Conservation (phyloP, 2,888 invertebrate species). For the Fragum fragum region DNA sequence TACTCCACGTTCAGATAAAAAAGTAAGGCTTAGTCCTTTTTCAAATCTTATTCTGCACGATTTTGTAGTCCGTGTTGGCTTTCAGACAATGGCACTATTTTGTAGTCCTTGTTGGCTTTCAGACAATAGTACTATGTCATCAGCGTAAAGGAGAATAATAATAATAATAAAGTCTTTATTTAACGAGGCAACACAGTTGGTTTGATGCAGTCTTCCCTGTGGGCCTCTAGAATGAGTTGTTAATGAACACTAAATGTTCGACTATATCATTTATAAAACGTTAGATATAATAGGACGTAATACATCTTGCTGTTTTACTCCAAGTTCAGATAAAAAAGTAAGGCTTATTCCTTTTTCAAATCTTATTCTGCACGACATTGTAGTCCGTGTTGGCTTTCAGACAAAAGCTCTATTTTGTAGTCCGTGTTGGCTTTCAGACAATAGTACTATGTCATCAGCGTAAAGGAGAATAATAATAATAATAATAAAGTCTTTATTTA, state of each 20-base stretch:
- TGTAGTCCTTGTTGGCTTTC: too few species aligned
- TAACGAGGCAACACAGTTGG: slow-evolving; percentile 17
- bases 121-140: too few species aligned
- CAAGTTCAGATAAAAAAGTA: neutral
- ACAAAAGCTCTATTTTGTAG: slow-evolving; percentile 31
- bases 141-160: too few species aligned
- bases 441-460: slow-evolving; percentile 37
- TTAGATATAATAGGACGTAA: slow-evolving; percentile 30
- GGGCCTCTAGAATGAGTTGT: neutral
- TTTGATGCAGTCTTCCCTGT: neutral
- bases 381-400: slow-evolving; percentile 19
- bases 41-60: too few species aligned
- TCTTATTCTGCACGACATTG: too few species aligned
- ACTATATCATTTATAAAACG: slow-evolving; percentile 30
- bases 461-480: too few species aligned
- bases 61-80: too few species aligned
- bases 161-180: too few species aligned
- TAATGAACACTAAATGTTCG: neutral
- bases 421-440: slow-evolving; percentile 27
- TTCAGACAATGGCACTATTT: too few species aligned
- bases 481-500: too few species aligned
- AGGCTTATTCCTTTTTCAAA: slow-evolving; percentile 30
- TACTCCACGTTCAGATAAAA: too few species aligned
- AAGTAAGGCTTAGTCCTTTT: too few species aligned
- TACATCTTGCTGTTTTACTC: slow-evolving; percentile 28